Evolutionary conservation across 2,888 invertebrate species (phyloP).

Genomic region (Deilephila elpenor): DNA sequence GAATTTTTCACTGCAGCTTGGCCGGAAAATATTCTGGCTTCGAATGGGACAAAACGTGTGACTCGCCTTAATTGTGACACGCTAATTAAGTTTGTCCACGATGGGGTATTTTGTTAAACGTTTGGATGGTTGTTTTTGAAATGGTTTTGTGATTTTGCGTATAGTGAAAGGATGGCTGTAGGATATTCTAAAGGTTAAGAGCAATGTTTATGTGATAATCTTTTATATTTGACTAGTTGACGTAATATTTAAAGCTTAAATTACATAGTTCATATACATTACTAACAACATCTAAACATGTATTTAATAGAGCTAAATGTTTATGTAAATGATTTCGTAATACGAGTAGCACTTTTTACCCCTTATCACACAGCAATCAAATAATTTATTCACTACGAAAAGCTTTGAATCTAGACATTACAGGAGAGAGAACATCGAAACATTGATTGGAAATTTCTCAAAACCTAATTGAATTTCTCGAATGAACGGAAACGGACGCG

Average conservation of each 20-base stretch:
- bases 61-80: conserved; percentile 11
- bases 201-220: too few relatives aligned
- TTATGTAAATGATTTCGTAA: too few relatives aligned
- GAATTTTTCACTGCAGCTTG: conserved; percentile 36
- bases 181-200: too few relatives aligned
- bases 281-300: too few relatives aligned
- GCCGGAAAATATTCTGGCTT: conserved; percentile 15
- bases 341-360: too few relatives aligned
- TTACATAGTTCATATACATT: too few relatives aligned
- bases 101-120: conserved; percentile 11
- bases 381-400: neutral
- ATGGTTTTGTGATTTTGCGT: too few relatives aligned
- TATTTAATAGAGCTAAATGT: too few relatives aligned
- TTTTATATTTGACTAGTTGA: too few relatives aligned
- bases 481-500: conserved; percentile 32
- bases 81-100: conserved; percentile 19
- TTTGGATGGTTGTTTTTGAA: neutral
- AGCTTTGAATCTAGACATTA: conserved; percentile 37
- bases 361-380: neutral
- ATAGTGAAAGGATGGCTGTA: too few relatives aligned
- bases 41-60: conserved; percentile 17
- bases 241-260: too few relatives aligned
- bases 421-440: conserved; percentile 44
- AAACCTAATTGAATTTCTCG: conserved; percentile 52
- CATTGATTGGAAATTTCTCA: conserved; percentile 51